Evolutionary conservation across 2,797 vertebrate genomes (phyloP).

Genomic region (Masticophis lateralis): DNA sequence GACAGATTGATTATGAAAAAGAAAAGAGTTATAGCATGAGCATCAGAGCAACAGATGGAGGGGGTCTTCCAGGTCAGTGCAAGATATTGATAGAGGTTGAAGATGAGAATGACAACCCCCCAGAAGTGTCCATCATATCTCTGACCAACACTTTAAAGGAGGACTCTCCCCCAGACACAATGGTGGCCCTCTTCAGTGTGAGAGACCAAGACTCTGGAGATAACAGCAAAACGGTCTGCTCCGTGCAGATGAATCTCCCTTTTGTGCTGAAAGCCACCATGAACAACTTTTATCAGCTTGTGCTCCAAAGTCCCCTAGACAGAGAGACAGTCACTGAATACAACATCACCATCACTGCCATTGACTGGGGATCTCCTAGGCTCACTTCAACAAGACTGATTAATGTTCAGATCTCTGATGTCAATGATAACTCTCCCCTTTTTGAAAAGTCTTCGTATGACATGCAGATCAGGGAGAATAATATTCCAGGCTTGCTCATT

Average conservation of each 20-base stretch:
- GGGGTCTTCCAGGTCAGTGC: background rate
- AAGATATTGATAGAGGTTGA: slow-evolving; percentile 40
- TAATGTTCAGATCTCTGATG: slow-evolving; percentile 41
- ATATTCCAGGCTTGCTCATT: slow-evolving; percentile 4
- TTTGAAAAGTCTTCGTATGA: slow-evolving; percentile 58
- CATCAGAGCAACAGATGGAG: background rate
- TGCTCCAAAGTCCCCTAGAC: slow-evolving; percentile 8
- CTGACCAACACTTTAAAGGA: slow-evolving; percentile 60
- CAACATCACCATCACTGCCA: slow-evolving; percentile 39
- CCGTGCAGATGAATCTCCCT: background rate
- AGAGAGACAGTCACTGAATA: background rate
- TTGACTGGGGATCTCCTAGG: slow-evolving; percentile 65
- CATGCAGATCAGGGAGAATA: slow-evolving; percentile 62
- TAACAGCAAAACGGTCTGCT: background rate
- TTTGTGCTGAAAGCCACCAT: background rate
- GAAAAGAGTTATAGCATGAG: background rate
- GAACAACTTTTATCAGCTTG: slow-evolving; percentile 16
- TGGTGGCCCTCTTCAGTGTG: slow-evolving; percentile 66
- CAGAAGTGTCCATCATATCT: slow-evolving; percentile 60
- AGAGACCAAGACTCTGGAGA: slow-evolving; percentile 9
- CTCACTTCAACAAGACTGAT: slow-evolving; percentile 63
- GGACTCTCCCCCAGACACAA: slow-evolving; percentile 47
- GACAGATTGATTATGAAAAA: slow-evolving; percentile 72
- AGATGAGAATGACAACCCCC: slow-evolving; percentile 45
- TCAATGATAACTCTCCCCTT: slow-evolving; percentile 62